A percentile compares a stretch with the other conserved stretches of the same genome.
Conservation (phyloP, 2,113 vertebrate species). For the Morone saxatilis region DNA sequence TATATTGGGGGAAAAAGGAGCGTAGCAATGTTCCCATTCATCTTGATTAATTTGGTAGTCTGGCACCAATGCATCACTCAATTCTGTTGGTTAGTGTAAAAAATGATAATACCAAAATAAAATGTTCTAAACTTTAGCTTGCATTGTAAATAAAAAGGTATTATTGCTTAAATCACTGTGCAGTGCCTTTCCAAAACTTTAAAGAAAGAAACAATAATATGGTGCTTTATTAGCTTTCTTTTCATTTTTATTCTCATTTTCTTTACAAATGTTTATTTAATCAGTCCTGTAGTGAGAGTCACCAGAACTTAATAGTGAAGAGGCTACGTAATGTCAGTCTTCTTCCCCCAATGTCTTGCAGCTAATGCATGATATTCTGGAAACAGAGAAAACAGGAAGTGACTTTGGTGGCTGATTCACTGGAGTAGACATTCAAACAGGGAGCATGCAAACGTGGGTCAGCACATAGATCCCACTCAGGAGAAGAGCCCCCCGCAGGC, state of each 20-base stretch:
- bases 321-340: constrained; percentile 11
- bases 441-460: constrained; percentile 61
- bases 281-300: not conserved
- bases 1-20: not conserved
- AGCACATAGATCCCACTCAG: constrained; percentile 63
- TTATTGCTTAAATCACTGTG: not conserved
- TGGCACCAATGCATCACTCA: not conserved
- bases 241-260: not conserved
- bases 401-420: constrained; percentile 55
- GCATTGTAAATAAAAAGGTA: not conserved
- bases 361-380: constrained; percentile 35
- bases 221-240: not conserved
- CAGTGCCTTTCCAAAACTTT: not conserved
- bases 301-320: constrained; percentile 29
- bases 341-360: not conserved
- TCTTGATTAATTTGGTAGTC: not conserved
- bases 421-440: constrained; percentile 58
- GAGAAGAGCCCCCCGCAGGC: constrained; percentile 66
- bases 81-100: not conserved
- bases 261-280: not conserved
- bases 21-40: not conserved
- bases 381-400: constrained; percentile 21
- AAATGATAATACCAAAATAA: not conserved
- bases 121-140: not conserved
- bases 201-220: not conserved